Evolutionary conservation across 2,888 invertebrate genomes (phyloP), one percentile per base, ranked within the genome.

Genomic region (Octonoba sinensis): DNA sequence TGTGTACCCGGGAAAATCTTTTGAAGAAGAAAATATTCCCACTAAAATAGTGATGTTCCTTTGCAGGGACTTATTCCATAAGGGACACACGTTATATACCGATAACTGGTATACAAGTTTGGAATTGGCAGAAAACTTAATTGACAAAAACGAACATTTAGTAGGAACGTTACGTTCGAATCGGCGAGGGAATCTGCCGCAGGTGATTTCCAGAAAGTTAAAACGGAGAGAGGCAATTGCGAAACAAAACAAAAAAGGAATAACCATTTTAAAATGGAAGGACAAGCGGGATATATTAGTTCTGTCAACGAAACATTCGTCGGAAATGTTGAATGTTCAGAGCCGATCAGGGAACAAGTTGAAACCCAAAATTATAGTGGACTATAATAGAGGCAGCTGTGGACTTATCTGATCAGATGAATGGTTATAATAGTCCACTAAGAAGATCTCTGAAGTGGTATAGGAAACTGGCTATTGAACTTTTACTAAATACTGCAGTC

Each of bases 101-200:
- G 70, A 77, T 70, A 82, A 82, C 64, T 82, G 65, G 73, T 87
- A 87, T 75, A 87, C 87, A 51, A 87, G 86, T 84, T 74, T 88
- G 18, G 84, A 86, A n/a, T 65, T 88, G 65, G n/a, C n/a, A n/a
- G n/a, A n/a, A n/a, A n/a, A n/a, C n/a, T n/a, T n/a, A n/a, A n/a
- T n/a, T n/a, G n/a, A 87, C 15, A 84, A 87, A 67, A 85, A 87
- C 57, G 87, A 87, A 12, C 86, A 88, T 85, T 82, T 87, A 36
- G 83, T 87, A 72, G 87, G 87, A 18, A 88, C 87, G 60, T 66
- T 88, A 51, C 84, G 87, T 83, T 87, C 86, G 85, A 87, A 88
- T 81, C 85, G 87, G 83, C 86, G 83, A 84, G 83, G 85, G 66
- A 86, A 88, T 70, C 87, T 87, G 56, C 86, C 86, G 72, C 78